Evolutionary conservation across 2,888 invertebrate genomes (phyloP).

Genomic region (Drosophila merina): DNA sequence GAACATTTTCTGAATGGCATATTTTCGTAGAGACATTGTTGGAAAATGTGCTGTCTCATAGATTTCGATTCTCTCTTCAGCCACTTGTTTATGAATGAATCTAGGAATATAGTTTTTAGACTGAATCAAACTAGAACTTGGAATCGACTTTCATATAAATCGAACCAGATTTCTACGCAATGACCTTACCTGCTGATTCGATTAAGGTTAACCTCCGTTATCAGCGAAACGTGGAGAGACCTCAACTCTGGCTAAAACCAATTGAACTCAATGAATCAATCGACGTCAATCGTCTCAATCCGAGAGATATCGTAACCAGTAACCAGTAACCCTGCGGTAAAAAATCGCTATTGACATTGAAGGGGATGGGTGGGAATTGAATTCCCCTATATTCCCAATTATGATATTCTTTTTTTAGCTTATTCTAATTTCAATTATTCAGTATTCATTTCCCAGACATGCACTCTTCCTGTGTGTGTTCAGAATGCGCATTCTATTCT

Average conservation of each 20-base stretch:
- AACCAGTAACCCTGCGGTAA: conserved; percentile 20
- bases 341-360: conserved; percentile 26
- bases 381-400: conserved; percentile 19
- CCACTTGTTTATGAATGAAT: conserved; percentile 22
- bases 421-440: conserved; percentile 18
- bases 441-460: conserved; percentile 56
- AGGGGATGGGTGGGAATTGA: conserved; percentile 7
- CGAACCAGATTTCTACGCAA: conserved; percentile 62
- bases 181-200: conserved; percentile 50
- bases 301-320: conserved; percentile 28
- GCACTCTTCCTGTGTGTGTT: conserved; percentile 40
- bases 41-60: conserved; percentile 21
- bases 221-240: conserved; percentile 56
- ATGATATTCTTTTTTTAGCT: conserved; percentile 26
- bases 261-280: conserved; percentile 52
- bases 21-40: neutral
- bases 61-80: neutral
- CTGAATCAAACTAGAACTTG: conserved; percentile 23
- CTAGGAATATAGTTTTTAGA: conserved; percentile 9
- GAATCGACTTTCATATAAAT: conserved; percentile 16
- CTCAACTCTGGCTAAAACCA: conserved; percentile 53
- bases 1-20: conserved; percentile 18
- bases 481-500: conserved; percentile 39
- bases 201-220: conserved; percentile 69
- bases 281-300: conserved; percentile 33